Conservation (phyloP, 2,113 vertebrate genomes). For the Poecile atricapillus region DNA sequence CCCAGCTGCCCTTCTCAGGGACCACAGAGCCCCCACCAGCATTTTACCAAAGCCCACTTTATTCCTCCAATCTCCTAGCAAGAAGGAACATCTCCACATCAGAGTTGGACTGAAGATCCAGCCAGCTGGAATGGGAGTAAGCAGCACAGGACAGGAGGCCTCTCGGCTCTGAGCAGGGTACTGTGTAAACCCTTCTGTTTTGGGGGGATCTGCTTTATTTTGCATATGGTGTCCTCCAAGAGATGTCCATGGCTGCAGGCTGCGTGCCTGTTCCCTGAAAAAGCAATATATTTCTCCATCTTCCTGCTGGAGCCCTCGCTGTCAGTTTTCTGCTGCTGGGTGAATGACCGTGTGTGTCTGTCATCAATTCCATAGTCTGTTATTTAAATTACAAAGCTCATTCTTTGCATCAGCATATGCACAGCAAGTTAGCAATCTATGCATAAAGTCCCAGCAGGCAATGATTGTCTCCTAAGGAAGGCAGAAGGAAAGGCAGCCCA, state of each 20-base stretch:
- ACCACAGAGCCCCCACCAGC: neutral
- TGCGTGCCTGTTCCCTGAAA: neutral
- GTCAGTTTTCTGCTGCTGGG: neutral
- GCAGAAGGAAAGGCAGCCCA: slow-evolving; percentile 20
- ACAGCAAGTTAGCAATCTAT: slow-evolving; percentile 58
- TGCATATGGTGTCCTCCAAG: neutral
- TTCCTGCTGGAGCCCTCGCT: neutral
- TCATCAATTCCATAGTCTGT: slow-evolving; percentile 38
- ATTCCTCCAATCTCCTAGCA: neutral
- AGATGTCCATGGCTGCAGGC: neutral
- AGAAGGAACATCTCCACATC: neutral
- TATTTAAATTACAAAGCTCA: slow-evolving; percentile 61
- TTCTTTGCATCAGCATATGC: slow-evolving; percentile 28
- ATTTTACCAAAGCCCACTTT: neutral
- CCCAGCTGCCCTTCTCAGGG: neutral
- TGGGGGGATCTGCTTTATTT: neutral
- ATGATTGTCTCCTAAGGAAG: slow-evolving; percentile 51
- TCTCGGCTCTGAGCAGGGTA: neutral
- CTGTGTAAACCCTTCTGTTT: neutral
- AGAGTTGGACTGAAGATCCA: neutral
- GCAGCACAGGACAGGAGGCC: neutral
- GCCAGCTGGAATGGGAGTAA: neutral
- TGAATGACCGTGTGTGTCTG: neutral
- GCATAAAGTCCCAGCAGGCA: slow-evolving; percentile 63
- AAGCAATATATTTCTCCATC: neutral